Evolutionary conservation across 2,888 invertebrate genomes (phyloP), one percentile per base, ranked within the genome.

Genomic region (Elegia similella): DNA sequence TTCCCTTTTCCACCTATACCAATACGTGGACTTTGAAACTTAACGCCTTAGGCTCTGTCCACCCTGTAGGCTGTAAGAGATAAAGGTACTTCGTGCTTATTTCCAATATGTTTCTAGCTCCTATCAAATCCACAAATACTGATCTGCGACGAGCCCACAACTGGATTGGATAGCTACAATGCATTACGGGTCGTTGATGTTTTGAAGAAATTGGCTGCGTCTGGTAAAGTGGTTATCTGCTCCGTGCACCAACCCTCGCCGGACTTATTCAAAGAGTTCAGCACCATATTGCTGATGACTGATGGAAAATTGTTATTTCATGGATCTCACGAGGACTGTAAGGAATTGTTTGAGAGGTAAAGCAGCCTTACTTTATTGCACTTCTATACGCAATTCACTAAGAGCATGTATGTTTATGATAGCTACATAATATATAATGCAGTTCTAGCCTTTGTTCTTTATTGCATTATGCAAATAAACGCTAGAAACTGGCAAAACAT

Each of bases 131-230:
- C 98, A 0, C 93, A 95, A 55, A 93, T 98, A 53, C 83, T 98
- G 58, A 97, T 98, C 76, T 97, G 98, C 76, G 98, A 98, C 76
- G 98, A 98, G 76, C 97, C 98, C 0, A 98, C 98, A 0, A 97
- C 97, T 0, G 98, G 98, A 0, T 79, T 98, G 57, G 98, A 98
- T 79, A 97, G 97, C 62, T 97, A 94, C 82, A 97, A 95, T 84
- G 98, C 98, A 0, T 92, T 94, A 61, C 92, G 94, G 30, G 96
- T 98, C 0, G 93, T 97, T 6, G 93, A 93, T 59, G 94, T 95
- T 0, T 74, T 96, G 59, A 93, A 93, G 58, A 92, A 92, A 62
- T 86, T 95, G 42, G 86, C 95, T 1, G 69, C 78, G 29, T 81
- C 92, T 43, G 95, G 95, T 1, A 95, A 95, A 83, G 94, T 95